phyloP scores from a whole-genome alignment of 1,140 invertebrate species.

The Philopotamus ludificatus region DNA sequence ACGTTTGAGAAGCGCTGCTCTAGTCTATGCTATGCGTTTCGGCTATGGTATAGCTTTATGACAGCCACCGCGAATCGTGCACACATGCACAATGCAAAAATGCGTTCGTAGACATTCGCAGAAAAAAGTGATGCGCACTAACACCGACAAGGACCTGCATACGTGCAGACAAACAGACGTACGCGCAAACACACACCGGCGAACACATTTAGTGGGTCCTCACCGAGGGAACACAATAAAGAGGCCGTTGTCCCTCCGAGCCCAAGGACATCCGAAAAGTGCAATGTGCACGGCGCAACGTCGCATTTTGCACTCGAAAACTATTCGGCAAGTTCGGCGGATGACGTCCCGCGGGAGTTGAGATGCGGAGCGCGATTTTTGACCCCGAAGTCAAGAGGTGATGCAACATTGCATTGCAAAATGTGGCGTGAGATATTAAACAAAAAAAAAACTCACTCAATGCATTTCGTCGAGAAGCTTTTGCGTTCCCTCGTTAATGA shows the following conservation, averaged over 20 bases:
- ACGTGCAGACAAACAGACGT: neutral
- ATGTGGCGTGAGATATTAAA: no score
- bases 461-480: no score
- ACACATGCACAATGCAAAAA: neutral
- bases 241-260: slow-evolving; percentile 22
- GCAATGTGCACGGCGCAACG: slow-evolving; percentile 21
- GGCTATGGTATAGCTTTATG: neutral
- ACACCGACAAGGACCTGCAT: neutral
- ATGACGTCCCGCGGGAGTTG: no score
- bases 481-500: no score
- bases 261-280: slow-evolving; percentile 28
- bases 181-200: neutral
- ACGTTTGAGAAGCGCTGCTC: no score
- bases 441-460: no score
- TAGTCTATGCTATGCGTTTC: neutral
- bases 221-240: slow-evolving; percentile 21
- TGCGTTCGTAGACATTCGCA: neutral
- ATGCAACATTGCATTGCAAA: no score
- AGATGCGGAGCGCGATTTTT: no score
- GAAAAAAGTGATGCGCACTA: neutral
- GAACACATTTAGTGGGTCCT: slow-evolving; percentile 1
- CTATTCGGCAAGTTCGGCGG: neutral
- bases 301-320: slow-evolving; percentile 6
- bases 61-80: neutral
- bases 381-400: no score